phyloP scores from a whole-genome alignment of 2,888 invertebrate genomes.

The Tetanocera ferruginea region DNA sequence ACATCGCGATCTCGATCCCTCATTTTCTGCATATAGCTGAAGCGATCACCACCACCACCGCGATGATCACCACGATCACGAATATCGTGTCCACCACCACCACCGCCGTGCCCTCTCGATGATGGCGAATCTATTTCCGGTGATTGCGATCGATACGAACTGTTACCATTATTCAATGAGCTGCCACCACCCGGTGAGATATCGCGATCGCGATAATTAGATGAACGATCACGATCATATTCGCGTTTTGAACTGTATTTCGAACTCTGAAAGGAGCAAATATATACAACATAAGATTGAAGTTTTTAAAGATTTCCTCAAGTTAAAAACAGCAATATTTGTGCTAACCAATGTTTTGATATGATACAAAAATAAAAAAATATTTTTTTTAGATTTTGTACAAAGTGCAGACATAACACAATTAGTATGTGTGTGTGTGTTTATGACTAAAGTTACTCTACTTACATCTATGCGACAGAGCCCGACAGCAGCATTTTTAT shows the following conservation, averaged over 20 bases:
- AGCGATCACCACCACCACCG: conserved; percentile 72
- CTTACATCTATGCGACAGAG: conserved; percentile 66
- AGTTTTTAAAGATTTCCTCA: neutral
- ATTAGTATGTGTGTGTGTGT: conserved; percentile 41
- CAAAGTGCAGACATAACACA: conserved; percentile 38
- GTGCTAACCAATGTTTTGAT: neutral
- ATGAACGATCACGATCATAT: conserved; percentile 72
- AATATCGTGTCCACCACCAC: conserved; percentile 66
- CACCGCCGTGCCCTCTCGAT: conserved; percentile 61
- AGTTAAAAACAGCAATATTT: neutral
- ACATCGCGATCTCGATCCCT: conserved; percentile 83
- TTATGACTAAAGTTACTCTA: conserved; percentile 51
- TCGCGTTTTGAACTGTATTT: conserved; percentile 86
- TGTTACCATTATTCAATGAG: conserved; percentile 75
- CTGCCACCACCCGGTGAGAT: conserved; percentile 65
- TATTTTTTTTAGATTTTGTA: conserved; percentile 23
- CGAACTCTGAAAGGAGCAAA: conserved; percentile 74
- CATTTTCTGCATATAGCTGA: conserved; percentile 70
- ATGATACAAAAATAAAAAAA: conserved; percentile 29
- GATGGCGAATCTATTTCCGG: conserved; percentile 81
- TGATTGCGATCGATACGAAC: conserved; percentile 80
- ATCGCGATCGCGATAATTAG: conserved; percentile 69
- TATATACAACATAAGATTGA: conserved; percentile 7
- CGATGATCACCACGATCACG: conserved; percentile 65
- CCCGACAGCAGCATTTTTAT: conserved; percentile 60